Evolutionary conservation across 2,888 invertebrate species (phyloP), one percentile per base, ranked within the genome.

Genomic region (Sarcophaga rosellei): DNA sequence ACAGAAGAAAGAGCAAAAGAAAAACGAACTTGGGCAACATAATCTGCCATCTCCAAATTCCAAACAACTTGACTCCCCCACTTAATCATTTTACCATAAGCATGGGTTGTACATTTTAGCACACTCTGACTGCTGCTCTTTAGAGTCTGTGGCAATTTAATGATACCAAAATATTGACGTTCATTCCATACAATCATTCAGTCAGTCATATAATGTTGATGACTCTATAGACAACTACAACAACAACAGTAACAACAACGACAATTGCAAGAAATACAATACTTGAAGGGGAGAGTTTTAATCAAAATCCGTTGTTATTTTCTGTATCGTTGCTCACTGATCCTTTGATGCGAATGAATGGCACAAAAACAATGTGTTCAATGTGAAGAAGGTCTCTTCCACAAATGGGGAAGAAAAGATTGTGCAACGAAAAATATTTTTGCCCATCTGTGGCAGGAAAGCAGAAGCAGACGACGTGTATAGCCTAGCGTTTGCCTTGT

Each of bases 271-370:
- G 25, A 35, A 80, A 88, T 35, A 35, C 2, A 88, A 90, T 89
- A 91, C 88, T 90, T 91, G 90, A 75, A n/a, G 83, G 92, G 91
- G 91, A 91, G 91, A 92, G 92, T 92, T 93, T 92, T 93, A 93
- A 93, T 93, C 93, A 93, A 93, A 93, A 93, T 93, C 93, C 93
- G 93, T 93, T 94, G 94, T 94, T 94, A 94, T 94, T 94, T 94
- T 94, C 94, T 94, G 93, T 93, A 93, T 94, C 94, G 94, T 93
- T 94, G 94, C 94, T 94, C 91, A 89, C 94, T 94, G 94, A 94
- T 94, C 94, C 94, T 92, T 92, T 92, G 92, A 92, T 92, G 91
- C 91, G 92, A 89, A 89, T 88, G 89, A 87, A 89, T 89, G 89
- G 88, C 84, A 35, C 35, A 90, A 87, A 89, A 53, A 87, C 81